A percentile compares a stretch with the other conserved stretches of the same genome.
phyloP scores from a whole-genome alignment of 2,888 invertebrate species.

The Macrophya alboannulata region DNA sequence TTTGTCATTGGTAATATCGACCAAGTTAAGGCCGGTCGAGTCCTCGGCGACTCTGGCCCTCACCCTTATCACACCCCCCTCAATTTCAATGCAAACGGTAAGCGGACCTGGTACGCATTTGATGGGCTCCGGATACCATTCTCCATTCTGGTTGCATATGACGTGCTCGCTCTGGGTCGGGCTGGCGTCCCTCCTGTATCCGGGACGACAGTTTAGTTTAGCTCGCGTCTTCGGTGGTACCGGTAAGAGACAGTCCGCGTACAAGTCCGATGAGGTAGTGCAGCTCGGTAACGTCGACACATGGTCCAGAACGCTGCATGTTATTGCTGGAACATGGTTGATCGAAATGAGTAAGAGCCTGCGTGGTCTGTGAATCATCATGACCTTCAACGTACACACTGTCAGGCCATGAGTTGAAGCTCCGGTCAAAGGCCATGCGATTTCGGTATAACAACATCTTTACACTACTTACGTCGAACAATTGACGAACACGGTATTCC shows the following conservation, averaged over 20 bases:
- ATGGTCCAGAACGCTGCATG: conserved; percentile 1
- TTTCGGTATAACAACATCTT: too few relatives aligned
- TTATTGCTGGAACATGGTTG: neutral
- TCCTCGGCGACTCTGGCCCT: conserved; percentile 53
- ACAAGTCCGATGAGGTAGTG: neutral
- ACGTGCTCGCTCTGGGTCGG: conserved; percentile 64
- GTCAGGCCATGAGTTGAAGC: neutral
- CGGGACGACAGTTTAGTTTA: conserved; percentile 67
- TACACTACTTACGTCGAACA: too few relatives aligned
- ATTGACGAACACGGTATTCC: too few relatives aligned
- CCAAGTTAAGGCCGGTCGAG: conserved; percentile 58
- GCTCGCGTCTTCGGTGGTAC: conserved; percentile 69
- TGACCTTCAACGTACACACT: neutral
- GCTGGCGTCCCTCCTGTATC: conserved; percentile 66
- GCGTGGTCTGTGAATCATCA: neutral
- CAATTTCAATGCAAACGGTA: conserved; percentile 69
- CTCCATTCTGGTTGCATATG: conserved; percentile 70
- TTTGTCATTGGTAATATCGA: conserved; percentile 65
- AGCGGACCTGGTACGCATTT: conserved; percentile 76
- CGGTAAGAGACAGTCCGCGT: conserved; percentile 63
- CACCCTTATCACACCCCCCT: conserved; percentile 61
- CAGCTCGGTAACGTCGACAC: neutral
- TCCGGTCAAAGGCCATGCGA: too few relatives aligned
- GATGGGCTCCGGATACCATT: conserved; percentile 76
- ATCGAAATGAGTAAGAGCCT: neutral